phyloP scores from a whole-genome alignment of 2,113 vertebrate species.

The Gymnorhina tibicen region DNA sequence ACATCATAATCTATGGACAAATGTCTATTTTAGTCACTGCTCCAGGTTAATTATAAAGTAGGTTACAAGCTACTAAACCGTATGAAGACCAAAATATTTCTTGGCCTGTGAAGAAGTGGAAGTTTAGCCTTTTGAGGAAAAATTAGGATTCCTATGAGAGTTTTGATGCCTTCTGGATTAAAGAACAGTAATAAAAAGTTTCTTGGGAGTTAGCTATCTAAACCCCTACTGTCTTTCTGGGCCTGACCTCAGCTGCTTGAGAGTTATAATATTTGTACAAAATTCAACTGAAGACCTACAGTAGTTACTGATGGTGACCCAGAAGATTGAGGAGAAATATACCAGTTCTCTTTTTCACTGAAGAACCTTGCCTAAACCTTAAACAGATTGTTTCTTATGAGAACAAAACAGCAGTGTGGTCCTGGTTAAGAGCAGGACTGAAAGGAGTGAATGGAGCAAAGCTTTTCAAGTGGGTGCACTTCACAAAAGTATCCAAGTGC shows the following conservation, averaged over 20 bases:
- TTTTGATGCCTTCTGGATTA: not conserved
- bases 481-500: not conserved
- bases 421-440: not conserved
- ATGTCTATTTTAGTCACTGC: not conserved
- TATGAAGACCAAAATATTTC: not conserved
- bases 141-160: not conserved
- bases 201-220: not conserved
- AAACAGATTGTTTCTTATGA: not conserved
- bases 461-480: not conserved
- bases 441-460: not conserved
- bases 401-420: not conserved
- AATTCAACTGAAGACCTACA: not conserved
- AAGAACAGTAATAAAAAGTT: not conserved
- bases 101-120: not conserved
- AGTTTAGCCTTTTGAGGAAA: not conserved
- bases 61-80: not conserved
- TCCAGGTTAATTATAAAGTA: not conserved
- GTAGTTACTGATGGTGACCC: not conserved
- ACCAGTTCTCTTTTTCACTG: not conserved
- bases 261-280: not conserved
- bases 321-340: not conserved
- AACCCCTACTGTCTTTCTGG: not conserved
- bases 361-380: not conserved
- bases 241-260: not conserved
- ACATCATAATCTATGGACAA: not conserved